Base-by-base conservation (phyloP, 2,888 invertebrate genomes). In the Zhengitettix transpicula region DNA sequence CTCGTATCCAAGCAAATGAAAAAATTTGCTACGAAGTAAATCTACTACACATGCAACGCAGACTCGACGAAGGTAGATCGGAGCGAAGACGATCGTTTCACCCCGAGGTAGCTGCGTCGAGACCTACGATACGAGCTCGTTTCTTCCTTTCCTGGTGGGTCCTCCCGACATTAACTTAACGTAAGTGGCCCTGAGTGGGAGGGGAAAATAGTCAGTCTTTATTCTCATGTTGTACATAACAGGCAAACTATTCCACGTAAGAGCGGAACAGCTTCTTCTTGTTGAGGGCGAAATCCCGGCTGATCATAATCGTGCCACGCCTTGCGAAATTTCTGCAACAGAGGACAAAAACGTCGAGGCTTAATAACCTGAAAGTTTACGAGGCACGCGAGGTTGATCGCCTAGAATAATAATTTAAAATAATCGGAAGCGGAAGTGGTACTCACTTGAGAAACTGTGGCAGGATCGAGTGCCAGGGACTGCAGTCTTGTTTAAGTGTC, bases 391-490 rank as follows among this genome's bases (percentile, higher is more conserved):
- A 28, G 28, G 28, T 28, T 28, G 3, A 28, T 28, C 28, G 7
- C 2, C 28, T 7, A 7, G 28, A 28, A 7, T 28, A 28, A 28
- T 28, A 28, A 5, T 28, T 28, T 28, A 28, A 28, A 28, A 28
- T 28, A 28, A n/a, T 40, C 15, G 17, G 11, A 42, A 42, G n/a
- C 11, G 42, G 14, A 55, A n/a, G n/a, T 40, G 61, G 65, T 65
- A 83, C 88, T 87, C 75, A 90, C 90, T 89, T 90, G 75, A 93
- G 80, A 75, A 93, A 88, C 74, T 91, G 90, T 73, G 90, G 89
- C 75, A 93, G 78, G 71, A 87, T 80, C 68, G 86, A 85, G 67
- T 87, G 87, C 93, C 93, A 93, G 71, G 88, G 85, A 68, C 87
- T 84, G 63, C 84, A 82, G 70, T 90, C 89, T 72, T 91, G 91